Base-by-base conservation (phyloP, 1,140 invertebrate genomes). In the Apis mellifera region DNA sequence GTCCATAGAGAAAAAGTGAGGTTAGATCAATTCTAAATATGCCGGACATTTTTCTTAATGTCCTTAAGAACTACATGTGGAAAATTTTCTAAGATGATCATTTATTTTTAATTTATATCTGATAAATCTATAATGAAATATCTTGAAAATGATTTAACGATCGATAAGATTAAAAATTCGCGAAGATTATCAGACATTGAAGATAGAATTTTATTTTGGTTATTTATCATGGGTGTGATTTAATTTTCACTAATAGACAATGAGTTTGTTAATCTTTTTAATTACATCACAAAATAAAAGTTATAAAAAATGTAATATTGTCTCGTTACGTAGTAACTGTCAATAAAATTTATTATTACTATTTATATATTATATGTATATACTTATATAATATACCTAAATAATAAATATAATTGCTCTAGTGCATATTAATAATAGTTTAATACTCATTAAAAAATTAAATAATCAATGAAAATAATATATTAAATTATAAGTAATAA, bases 231-330 rank as follows among this genome's bases (percentile, higher is more conserved):
- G 17, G 70, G 59, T 54, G 52, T 55, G 78, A 74, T 74, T 59
- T 74, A 80, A 26, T 80, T 80, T 80, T 73, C 78, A 65, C 70
- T 73, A 71, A 74, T 74, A 64, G 70, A 72, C 70, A 65, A 55
- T 80, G 70, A 80, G 52, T 70, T 60, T 73, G 54, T 73, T 59
- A 73, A 23, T 80, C 17, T 55, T 23, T 26, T 8, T 50, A 80
- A 74, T 74, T 55, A 21, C 23, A n/a, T 65, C 70, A 73, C 59
- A 12, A 50, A 69, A 48, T 26, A 80, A 32, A 26, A 21, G n/a
- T 32, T 17, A 17, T 17, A 23, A 26, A 66, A 64, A 77, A 76
- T 52, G 2, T 32, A 76, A 65, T 52, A 23, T 17, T 19, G 32
- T 15, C 3, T 2, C 15, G 17, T 19, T 32, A 5, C 48, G 17